Percentiles rank a stretch among this genome's conserved stretches.
Conservation (phyloP, 2,888 invertebrate genomes). For the Dione vanillae region DNA sequence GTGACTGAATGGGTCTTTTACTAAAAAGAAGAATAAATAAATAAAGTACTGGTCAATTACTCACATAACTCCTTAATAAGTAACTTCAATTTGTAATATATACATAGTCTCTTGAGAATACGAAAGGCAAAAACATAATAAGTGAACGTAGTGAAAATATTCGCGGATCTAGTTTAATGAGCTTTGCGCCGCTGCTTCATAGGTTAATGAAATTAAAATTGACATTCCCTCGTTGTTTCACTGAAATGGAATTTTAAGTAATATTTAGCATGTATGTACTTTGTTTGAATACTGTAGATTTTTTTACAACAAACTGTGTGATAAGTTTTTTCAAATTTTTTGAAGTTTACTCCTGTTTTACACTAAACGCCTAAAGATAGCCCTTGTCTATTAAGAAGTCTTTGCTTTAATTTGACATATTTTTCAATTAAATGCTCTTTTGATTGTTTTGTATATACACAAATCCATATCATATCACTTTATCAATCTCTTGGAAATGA, state of each 20-base stretch:
- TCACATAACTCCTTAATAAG: not conserved
- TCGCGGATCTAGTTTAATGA: slow-evolving; percentile 18
- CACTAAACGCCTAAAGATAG: no score
- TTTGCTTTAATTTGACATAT: no score
- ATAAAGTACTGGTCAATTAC: not conserved
- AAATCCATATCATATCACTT: no score
- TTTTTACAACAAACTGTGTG: no score
- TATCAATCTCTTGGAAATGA: no score
- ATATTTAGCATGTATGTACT: not conserved
- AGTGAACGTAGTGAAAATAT: slow-evolving; percentile 12
- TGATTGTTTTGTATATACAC: no score
- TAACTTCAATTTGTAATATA: not conserved
- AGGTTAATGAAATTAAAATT: slow-evolving; percentile 28
- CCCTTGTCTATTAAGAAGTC: no score
- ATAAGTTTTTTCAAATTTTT: no score
- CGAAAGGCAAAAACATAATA: slow-evolving; percentile 9
- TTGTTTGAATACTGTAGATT: not conserved
- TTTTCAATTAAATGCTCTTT: no score
- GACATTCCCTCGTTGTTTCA: slow-evolving; percentile 15
- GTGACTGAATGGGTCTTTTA: no score
- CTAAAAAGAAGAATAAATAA: no score
- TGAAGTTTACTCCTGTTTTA: no score
- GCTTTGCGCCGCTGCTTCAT: slow-evolving; percentile 20
- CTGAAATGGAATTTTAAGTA: slow-evolving; percentile 23
- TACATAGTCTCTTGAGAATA: not conserved